A percentile compares a stretch with the other conserved stretches of the same genome.
phyloP scores from a whole-genome alignment of 2,888 invertebrate genomes.

The Apamea crenata region DNA sequence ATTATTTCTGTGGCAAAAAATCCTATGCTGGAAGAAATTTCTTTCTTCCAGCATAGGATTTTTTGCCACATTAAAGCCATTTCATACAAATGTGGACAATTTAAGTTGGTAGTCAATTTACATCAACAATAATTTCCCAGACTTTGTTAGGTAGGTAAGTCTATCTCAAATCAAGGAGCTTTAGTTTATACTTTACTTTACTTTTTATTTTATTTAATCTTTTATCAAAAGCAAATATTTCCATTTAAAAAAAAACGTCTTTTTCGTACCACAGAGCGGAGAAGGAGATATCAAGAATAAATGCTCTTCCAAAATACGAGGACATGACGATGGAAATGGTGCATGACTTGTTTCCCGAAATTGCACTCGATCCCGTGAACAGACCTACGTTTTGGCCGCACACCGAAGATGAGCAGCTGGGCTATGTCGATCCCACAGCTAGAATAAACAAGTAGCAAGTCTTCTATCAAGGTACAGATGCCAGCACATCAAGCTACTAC shows the following conservation, averaged over 20 bases:
- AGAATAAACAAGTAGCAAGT: conserved; percentile 25
- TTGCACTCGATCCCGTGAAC: conserved; percentile 78
- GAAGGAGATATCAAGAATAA: conserved; percentile 76
- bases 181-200: neutral
- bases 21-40: no score
- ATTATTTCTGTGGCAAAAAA: no score
- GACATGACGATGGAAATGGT: conserved; percentile 84
- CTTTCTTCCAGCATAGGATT: neutral
- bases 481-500: no score
- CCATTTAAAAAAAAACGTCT: neutral
- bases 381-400: conserved; percentile 86
- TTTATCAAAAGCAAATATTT: neutral
- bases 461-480: conserved; percentile 7
- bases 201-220: neutral
- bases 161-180: neutral
- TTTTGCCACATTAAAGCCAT: neutral
- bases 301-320: conserved; percentile 80
- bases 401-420: conserved; percentile 80
- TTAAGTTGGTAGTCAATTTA: neutral
- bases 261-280: conserved; percentile 70
- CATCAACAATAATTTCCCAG: neutral
- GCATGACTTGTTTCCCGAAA: conserved; percentile 75
- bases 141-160: neutral
- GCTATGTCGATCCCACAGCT: conserved; percentile 70
- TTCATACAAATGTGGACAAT: neutral